Evolutionary conservation across 2,113 vertebrate species (phyloP), one percentile per base, ranked within the genome.

Genomic region (Bubo bubo): DNA sequence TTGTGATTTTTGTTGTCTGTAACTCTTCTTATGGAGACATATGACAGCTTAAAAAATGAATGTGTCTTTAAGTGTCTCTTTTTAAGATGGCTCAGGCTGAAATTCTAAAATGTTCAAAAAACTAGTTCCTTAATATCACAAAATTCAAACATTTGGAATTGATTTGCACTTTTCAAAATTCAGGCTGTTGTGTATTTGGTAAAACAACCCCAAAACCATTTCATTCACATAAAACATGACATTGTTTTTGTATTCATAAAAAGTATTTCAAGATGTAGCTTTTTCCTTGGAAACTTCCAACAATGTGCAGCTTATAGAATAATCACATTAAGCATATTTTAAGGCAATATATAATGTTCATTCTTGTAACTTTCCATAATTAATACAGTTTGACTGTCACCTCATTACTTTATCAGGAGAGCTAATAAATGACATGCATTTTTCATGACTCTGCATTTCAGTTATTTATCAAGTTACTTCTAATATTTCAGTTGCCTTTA

Each of bases 401-500:
- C 6, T 73, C 22, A 60, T 88, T 71, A 50, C 37, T 70, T 95
- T 95, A 95, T 96, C 89, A 89, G 63, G 14, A 87, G 49, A 86
- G 52, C 52, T 75, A 76, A 14, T 88, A 77, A 79, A 84, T 64
- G 28, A 66, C 15, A 56, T 5, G 4, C 24, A 39, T 32, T 75
- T 88, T 67, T 39, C 43, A 76, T 91, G 59, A 91, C 60, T 59
- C 73, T 70, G 68, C 55, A 89, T 75, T 91, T 83, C 35, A 37
- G 67, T 70, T 66, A 93, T 95, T 94, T 92, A 95, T 96, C 88
- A 97, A 72, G 41, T 94, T 88, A 64, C 21, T 47, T 58, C 60
- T 55, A 95, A 89, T 85, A 82, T 66, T 87, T 76, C 84, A 56
- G 14, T 66, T 83, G 14, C 60, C n/a, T 82, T 87, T 94, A 79